Evolutionary conservation across 2,888 invertebrate species (phyloP).

Genomic region (Meloe dianella): DNA sequence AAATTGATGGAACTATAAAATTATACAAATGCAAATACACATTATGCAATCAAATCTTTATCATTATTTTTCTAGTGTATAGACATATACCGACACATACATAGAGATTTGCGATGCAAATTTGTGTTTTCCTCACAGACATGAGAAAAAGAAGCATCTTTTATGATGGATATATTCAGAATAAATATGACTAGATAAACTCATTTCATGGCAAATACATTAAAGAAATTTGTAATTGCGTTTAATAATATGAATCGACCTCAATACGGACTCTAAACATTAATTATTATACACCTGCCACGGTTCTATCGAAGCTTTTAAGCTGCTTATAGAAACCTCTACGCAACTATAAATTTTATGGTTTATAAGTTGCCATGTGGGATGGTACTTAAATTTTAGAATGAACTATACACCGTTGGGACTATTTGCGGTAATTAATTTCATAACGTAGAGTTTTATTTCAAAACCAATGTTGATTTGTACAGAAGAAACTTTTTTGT

Average conservation of each 20-base stretch:
- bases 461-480: no score
- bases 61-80: no score
- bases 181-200: constrained; percentile 39
- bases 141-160: constrained; percentile 39
- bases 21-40: constrained; percentile 38
- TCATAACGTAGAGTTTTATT: no score
- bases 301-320: constrained; percentile 26
- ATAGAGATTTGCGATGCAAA: constrained; percentile 45
- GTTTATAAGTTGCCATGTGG: not conserved
- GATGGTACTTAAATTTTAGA: not conserved
- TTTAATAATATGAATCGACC: constrained; percentile 1
- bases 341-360: not conserved
- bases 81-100: no score
- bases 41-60: constrained; percentile 47
- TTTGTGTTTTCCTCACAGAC: constrained; percentile 40
- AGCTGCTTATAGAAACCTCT: constrained; percentile 25
- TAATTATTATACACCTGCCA: constrained; percentile 28
- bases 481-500: no score
- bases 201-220: constrained; percentile 51
- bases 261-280: constrained; percentile 12
- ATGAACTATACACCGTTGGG: not conserved
- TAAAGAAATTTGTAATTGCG: constrained; percentile 31
- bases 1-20: constrained; percentile 33
- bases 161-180: constrained; percentile 36
- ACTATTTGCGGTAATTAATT: no score